These are phyloP conservation scores for Platycnemis pennipes DNA, from an alignment of 2,888 invertebrate genomes.

Conservation along the genomic window DNA sequence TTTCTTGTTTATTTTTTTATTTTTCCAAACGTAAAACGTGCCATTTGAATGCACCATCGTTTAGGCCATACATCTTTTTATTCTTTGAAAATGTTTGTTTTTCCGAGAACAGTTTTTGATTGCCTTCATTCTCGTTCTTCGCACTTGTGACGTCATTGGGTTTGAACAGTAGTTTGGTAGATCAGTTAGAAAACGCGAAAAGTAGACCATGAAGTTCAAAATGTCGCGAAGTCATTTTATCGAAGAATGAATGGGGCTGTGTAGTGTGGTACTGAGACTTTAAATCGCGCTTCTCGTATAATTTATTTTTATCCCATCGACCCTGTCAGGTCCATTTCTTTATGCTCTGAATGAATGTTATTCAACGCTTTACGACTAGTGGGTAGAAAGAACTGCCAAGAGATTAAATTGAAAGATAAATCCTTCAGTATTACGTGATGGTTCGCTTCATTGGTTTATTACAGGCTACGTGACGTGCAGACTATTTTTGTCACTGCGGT, in stretches of 20 bases:
- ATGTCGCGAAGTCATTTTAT: background rate
- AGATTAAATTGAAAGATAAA: background rate
- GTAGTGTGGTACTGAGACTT: background rate
- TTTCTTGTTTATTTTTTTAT: too few species aligned
- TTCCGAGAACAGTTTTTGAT: too few species aligned
- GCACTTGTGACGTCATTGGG: too few species aligned
- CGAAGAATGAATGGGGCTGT: background rate
- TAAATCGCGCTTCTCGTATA: background rate
- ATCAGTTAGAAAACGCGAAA: too few species aligned
- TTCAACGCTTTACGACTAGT: background rate
- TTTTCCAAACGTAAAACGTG: too few species aligned
- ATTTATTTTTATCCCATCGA: background rate
- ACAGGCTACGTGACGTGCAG: background rate
- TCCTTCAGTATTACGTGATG: background rate
- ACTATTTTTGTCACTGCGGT: constrained; percentile 58
- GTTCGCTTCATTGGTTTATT: constrained; percentile 11
- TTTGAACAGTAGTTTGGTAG: too few species aligned
- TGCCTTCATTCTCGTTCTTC: too few species aligned
- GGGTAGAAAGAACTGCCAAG: background rate
- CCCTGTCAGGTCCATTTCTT: background rate
- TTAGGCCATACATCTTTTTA: too few species aligned
- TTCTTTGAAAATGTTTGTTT: too few species aligned
- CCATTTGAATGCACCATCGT: too few species aligned
- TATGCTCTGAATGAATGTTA: background rate
- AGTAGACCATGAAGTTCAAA: too few species aligned